A percentile compares a stretch with the other conserved stretches of the same genome.
These are phyloP conservation scores for Cepaea hortensis DNA, from an alignment of 2,888 invertebrate species.

Conservation along the genomic window DNA sequence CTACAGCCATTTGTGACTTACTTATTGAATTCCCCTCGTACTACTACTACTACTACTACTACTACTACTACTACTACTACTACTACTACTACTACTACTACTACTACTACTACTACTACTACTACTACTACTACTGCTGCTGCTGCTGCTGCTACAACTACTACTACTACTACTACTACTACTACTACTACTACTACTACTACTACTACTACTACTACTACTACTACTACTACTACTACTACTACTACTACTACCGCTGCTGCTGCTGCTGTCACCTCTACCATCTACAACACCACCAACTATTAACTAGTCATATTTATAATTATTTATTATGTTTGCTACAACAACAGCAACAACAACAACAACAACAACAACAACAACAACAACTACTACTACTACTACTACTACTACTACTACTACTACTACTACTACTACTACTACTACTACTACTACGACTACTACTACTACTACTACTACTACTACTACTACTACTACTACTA, in stretches of 20 bases:
- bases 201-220: neutral
- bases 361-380: neutral
- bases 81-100: neutral
- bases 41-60: no score
- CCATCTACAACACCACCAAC: neutral
- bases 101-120: neutral
- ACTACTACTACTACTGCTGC: no score
- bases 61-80: no score
- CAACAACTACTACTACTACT: neutral
- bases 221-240: neutral
- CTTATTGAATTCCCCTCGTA: no score
- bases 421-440: neutral
- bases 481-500: neutral
- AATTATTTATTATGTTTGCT: neutral
- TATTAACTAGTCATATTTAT: neutral
- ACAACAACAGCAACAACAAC: neutral
- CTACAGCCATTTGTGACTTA: no score
- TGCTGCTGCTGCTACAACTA: neutral
- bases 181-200: neutral
- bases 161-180: neutral
- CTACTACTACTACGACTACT: neutral
- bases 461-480: constrained; percentile 12
- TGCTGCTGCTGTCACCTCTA: neutral
- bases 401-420: neutral
- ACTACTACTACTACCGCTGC: neutral